Conservation (phyloP, 2,113 vertebrate species). For the Pleuronectes platessa region DNA sequence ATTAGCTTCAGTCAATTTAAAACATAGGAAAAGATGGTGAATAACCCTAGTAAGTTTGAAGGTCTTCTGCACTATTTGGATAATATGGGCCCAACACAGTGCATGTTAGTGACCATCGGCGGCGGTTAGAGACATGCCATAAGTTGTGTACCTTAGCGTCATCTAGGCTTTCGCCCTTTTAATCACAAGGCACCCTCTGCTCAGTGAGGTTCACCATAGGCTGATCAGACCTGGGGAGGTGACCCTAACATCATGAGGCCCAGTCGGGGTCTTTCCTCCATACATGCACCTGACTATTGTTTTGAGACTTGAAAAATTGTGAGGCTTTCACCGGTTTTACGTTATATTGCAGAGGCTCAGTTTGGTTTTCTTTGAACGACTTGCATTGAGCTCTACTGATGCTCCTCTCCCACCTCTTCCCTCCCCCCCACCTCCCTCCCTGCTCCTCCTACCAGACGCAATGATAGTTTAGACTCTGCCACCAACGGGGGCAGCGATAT, state of each 20-base stretch:
- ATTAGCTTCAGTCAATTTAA: background rate
- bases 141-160: no score
- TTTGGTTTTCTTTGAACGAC: conserved; percentile 59
- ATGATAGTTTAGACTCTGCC: conserved; percentile 95
- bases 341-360: conserved; percentile 27
- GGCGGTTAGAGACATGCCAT: no score
- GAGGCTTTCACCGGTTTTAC: conserved; percentile 1
- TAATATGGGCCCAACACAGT: background rate
- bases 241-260: no score
- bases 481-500: conserved; percentile 90
- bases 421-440: conserved; percentile 70
- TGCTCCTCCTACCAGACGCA: conserved; percentile 86
- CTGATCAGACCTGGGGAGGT: no score
- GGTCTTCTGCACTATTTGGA: background rate
- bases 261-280: no score
- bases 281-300: background rate
- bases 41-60: background rate
- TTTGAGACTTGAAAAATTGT: conserved; percentile 16
- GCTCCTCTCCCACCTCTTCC: conserved; percentile 81
- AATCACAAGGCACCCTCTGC: no score
- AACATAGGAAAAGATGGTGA: no score
- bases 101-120: no score
- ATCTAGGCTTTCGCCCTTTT: no score
- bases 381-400: conserved; percentile 79
- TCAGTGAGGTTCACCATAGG: no score